phyloP scores from a whole-genome alignment of 2,797 vertebrate species.

The Megalops cyprinoides region DNA sequence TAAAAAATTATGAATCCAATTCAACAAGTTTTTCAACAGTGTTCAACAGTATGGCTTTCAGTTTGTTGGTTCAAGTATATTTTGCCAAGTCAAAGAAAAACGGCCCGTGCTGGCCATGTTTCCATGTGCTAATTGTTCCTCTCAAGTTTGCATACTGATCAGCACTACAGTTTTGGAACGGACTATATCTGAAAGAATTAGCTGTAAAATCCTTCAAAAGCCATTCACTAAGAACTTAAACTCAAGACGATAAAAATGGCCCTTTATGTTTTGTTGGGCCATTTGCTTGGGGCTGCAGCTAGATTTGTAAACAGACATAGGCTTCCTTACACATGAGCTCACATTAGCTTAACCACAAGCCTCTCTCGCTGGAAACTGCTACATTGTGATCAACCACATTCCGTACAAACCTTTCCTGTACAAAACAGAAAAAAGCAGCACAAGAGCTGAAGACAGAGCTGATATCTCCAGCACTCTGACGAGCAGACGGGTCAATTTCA shows the following conservation, averaged over 20 bases:
- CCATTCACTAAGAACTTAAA: neutral
- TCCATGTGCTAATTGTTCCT: neutral
- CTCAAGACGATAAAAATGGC: neutral
- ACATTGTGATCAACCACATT: neutral
- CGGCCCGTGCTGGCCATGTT: neutral
- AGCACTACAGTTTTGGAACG: neutral
- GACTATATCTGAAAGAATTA: neutral
- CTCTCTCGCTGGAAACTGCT: neutral
- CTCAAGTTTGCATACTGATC: neutral
- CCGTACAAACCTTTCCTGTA: neutral
- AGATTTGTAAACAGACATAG: slow-evolving; percentile 1
- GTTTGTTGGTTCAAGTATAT: neutral
- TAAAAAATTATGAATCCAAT: neutral
- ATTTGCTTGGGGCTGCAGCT: neutral
- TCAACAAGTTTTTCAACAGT: neutral
- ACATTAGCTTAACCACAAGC: neutral
- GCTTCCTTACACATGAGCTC: neutral
- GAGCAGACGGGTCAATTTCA: slow-evolving; percentile 29
- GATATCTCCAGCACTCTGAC: neutral
- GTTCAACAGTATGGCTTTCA: neutral
- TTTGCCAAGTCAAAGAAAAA: neutral
- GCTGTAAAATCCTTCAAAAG: neutral
- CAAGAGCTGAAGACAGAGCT: neutral
- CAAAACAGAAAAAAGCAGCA: neutral
- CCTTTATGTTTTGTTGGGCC: neutral